Evolutionary conservation across 2,797 vertebrate species (phyloP).

Genomic region (Menidia menidia): DNA sequence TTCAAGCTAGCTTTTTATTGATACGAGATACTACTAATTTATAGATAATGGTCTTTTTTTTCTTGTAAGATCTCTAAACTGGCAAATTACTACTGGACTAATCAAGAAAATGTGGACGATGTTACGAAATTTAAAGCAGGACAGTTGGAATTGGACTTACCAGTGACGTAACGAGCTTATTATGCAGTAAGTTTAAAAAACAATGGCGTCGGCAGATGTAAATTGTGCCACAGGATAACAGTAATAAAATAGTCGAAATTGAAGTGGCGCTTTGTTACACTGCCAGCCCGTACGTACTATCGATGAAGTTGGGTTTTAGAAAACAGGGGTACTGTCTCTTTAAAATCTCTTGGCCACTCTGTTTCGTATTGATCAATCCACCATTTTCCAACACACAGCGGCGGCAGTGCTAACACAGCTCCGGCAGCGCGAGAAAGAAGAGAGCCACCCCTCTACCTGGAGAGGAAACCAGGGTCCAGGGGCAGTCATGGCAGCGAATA

Average conservation of each 20-base stretch:
- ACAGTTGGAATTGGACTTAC: neutral
- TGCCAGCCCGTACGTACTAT: neutral
- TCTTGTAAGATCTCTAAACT: neutral
- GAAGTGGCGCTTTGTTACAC: neutral
- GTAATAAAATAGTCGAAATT: neutral
- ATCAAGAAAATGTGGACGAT: neutral
- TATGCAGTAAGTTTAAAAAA: neutral
- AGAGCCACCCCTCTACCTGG: conserved; percentile 83
- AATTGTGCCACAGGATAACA: neutral
- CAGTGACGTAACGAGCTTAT: conserved; percentile 24
- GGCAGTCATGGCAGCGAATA: conserved; percentile 89
- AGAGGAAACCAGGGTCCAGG: conserved; percentile 84
- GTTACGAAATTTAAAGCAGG: neutral
- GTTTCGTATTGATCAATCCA: conserved; percentile 89
- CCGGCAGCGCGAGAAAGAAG: conserved; percentile 68
- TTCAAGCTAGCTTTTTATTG: neutral
- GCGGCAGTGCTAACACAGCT: conserved; percentile 80
- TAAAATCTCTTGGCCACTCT: conserved; percentile 80
- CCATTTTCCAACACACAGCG: conserved; percentile 89
- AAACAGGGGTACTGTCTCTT: conserved; percentile 83
- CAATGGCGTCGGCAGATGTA: neutral
- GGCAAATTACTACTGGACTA: neutral
- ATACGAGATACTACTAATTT: neutral
- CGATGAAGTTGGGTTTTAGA: conserved; percentile 14
- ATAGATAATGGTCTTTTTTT: too few relatives aligned